Evolutionary conservation across 2,888 invertebrate species (phyloP).

Genomic region (Acanthococcus lagerstroemiae): DNA sequence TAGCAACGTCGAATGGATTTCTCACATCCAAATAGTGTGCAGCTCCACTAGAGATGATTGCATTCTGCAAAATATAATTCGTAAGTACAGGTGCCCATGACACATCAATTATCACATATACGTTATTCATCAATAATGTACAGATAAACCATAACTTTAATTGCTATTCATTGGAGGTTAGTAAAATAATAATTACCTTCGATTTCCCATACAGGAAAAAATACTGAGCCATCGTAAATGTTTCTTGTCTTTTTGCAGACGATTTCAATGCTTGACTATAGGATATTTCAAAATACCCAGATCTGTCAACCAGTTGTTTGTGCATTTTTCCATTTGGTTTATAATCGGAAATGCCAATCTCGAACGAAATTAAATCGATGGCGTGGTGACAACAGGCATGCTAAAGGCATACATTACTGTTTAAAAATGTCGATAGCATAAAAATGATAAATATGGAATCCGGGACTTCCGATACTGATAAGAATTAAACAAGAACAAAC

Average conservation of each 20-base stretch:
- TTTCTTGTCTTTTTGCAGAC: slow-evolving; percentile 22
- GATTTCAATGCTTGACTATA: slow-evolving; percentile 25
- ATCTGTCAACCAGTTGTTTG: slow-evolving; percentile 13
- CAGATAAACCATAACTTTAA: too few species aligned
- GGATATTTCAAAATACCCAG: slow-evolving; percentile 23
- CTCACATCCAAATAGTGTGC: slow-evolving; percentile 13
- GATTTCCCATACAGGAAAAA: slow-evolving; percentile 27
- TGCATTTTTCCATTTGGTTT: slow-evolving; percentile 21
- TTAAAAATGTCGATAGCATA: neutral
- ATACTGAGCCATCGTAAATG: slow-evolving; percentile 27
- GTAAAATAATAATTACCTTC: too few species aligned
- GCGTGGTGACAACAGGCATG: slow-evolving; percentile 2
- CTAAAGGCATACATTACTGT: neutral
- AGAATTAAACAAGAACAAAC: neutral
- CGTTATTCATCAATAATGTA: neutral
- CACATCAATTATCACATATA: too few species aligned
- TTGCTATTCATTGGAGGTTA: too few species aligned
- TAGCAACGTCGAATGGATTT: slow-evolving; percentile 26
- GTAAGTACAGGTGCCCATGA: neutral
- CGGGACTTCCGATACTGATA: neutral
- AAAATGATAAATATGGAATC: neutral
- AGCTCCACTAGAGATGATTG: slow-evolving; percentile 26
- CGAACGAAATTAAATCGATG: slow-evolving; percentile 20
- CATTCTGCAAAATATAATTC: slow-evolving; percentile 11
- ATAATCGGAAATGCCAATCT: slow-evolving; percentile 14